Evolutionary conservation across 1,140 invertebrate genomes (phyloP), one percentile per base, ranked within the genome.

Genomic region (Nasonia giraulti): DNA sequence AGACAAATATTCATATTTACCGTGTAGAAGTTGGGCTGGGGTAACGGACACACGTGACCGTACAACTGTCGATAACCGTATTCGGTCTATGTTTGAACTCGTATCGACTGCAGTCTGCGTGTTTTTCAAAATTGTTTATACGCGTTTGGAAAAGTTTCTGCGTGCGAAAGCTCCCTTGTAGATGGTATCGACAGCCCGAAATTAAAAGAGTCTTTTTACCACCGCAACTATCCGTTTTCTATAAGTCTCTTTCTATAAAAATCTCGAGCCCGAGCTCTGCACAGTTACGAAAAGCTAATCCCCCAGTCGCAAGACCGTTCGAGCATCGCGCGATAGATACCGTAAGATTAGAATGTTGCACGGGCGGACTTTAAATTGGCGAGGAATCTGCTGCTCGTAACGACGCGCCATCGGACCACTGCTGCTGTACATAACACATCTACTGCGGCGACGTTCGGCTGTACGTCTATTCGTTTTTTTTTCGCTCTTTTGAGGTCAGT

Each of bases 401-500:
- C 33, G 44, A 47, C 23, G 2, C 69, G 14, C 73, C 50, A 33
- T 27, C 14, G n/a, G 12, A 62, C 12, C 5, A 0, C 55, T 17
- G 17, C 55, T 14, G 55, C 55, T 62, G 55, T 62, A 14, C 11
- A 14, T 27, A 2, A 50, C 2, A 20, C 55, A 17, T 62, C 17
- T 62, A 2, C 27, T 27, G 27, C 27, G 55, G 5, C 55, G 55
- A 62, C 17, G 17, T 20, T 20, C 20, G 2, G 55, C 17, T 20
- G 6, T 62, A 20, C 17, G 4, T 62, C 14, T 62, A 62, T 17
- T 20, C 55, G 47, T 50, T 62, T 62, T 62, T 62, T n/a, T 62
- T 62, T 27, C 27, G 27, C 55, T n/a, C 27, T 85, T 87, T 88
- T 86, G 86, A 89, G 88, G 87, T 88, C 86, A 88, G 77, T 68